These are phyloP conservation scores for Habroteleia sp. DNA, from an alignment of 2,888 invertebrate genomes.

Conservation along the genomic window DNA sequence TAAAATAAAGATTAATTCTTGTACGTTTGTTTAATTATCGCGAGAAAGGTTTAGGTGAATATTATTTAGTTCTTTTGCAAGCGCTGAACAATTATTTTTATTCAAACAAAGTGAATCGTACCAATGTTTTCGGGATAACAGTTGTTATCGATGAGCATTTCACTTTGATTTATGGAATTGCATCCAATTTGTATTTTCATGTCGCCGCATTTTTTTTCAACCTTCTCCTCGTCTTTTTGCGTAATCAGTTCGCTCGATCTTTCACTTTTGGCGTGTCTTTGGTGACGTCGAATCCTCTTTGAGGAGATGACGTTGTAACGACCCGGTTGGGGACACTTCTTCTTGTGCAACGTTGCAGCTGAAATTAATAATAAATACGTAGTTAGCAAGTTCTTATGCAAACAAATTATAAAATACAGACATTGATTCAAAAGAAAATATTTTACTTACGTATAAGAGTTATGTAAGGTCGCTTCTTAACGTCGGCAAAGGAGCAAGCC, in stretches of 20 bases:
- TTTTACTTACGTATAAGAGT: constrained; percentile 86
- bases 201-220: constrained; percentile 74
- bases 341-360: constrained; percentile 85
- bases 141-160: constrained; percentile 76
- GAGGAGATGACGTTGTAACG: constrained; percentile 83
- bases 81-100: too few species aligned
- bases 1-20: too few species aligned
- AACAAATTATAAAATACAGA: too few species aligned
- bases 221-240: constrained; percentile 67
- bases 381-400: too few species aligned
- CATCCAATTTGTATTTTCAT: constrained; percentile 77
- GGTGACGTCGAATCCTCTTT: constrained; percentile 66
- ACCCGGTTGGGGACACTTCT: constrained; percentile 87
- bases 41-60: too few species aligned
- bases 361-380: too few species aligned
- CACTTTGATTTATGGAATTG: constrained; percentile 74
- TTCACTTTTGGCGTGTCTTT: constrained; percentile 65
- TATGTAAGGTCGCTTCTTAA: constrained; percentile 82
- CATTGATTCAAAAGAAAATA: constrained; percentile 14
- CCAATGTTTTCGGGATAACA: constrained; percentile 74
- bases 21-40: too few species aligned
- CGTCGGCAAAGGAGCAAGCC: constrained; percentile 84
- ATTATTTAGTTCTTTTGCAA: too few species aligned
- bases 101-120: constrained; percentile 65
- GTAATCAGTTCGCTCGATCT: constrained; percentile 66